phyloP scores from a whole-genome alignment of 1,140 invertebrate genomes.

The Berghia stephanieae region DNA sequence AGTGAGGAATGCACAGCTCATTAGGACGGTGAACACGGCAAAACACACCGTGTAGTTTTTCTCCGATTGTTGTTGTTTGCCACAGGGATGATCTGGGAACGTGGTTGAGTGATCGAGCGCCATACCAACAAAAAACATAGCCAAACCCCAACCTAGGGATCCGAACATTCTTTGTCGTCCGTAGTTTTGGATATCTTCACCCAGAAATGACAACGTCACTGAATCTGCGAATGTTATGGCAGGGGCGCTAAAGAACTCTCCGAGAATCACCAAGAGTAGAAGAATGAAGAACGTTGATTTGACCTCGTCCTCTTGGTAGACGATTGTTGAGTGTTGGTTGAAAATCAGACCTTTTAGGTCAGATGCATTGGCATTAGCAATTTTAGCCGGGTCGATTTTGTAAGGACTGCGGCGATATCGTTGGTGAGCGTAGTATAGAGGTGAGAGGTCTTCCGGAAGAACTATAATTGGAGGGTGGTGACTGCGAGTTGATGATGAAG shows the following conservation, averaged over 20 bases:
- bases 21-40: conserved; percentile 95
- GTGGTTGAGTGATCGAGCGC: conserved; percentile 95
- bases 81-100: conserved; percentile 86
- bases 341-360: conserved; percentile 82
- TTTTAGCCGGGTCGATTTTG: conserved; percentile 77
- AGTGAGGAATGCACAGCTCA: conserved; percentile 92
- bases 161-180: conserved; percentile 98
- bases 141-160: conserved; percentile 95
- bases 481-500: not conserved
- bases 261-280: conserved; percentile 81
- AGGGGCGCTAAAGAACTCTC: conserved; percentile 97
- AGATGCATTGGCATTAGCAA: conserved; percentile 70
- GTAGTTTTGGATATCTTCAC: conserved; percentile 85
- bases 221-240: conserved; percentile 89
- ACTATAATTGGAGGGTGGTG: too few species aligned
- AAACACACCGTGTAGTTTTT: conserved; percentile 99
- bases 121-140: conserved; percentile 96
- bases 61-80: conserved; percentile 69
- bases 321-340: conserved; percentile 91
- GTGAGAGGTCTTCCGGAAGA: not conserved
- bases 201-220: conserved; percentile 85
- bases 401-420: conserved; percentile 21
- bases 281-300: conserved; percentile 94
- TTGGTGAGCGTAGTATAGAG: not conserved
- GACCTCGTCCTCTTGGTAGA: conserved; percentile 87